Conservation (phyloP, 2,888 invertebrate species). For the Diarsia mendica region DNA sequence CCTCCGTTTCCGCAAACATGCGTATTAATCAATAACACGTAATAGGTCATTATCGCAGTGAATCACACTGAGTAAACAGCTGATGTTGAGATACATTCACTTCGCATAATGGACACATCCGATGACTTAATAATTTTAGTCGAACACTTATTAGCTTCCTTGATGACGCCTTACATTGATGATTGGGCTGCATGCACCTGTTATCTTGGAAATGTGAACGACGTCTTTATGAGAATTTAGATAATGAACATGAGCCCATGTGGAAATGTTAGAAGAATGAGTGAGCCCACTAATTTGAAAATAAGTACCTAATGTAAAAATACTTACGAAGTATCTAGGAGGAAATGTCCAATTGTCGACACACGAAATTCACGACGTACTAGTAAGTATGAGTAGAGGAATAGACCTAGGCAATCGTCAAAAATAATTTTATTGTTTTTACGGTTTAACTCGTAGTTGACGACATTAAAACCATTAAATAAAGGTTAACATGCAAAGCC, state of each 20-base stretch:
- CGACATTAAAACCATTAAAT: slow-evolving; percentile 40
- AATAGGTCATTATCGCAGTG: slow-evolving; percentile 53
- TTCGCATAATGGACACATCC: slow-evolving; percentile 28
- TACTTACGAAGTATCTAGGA: neutral
- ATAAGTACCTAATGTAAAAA: neutral
- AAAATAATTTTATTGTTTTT: slow-evolving; percentile 18
- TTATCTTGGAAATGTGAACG: slow-evolving; percentile 37
- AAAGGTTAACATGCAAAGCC: slow-evolving; percentile 39
- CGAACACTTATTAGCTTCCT: slow-evolving; percentile 38
- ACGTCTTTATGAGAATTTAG: slow-evolving; percentile 14
- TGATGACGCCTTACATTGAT: slow-evolving; percentile 38
- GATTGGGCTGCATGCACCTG: slow-evolving; percentile 32
- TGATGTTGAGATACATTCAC: slow-evolving; percentile 45
- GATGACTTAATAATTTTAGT: slow-evolving; percentile 45
- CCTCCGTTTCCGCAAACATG: slow-evolving; percentile 37
- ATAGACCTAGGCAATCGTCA: slow-evolving; percentile 3
- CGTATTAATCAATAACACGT: slow-evolving; percentile 44
- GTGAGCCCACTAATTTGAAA: slow-evolving; percentile 11
- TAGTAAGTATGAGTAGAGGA: neutral
- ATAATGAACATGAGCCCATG: neutral
- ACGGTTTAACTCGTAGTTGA: slow-evolving; percentile 25
- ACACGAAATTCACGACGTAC: neutral
- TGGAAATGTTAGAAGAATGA: neutral
- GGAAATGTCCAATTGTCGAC: neutral
- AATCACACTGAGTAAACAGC: slow-evolving; percentile 56